Base-by-base conservation (phyloP, 2,797 vertebrate species). In the Sus cebifrons region DNA sequence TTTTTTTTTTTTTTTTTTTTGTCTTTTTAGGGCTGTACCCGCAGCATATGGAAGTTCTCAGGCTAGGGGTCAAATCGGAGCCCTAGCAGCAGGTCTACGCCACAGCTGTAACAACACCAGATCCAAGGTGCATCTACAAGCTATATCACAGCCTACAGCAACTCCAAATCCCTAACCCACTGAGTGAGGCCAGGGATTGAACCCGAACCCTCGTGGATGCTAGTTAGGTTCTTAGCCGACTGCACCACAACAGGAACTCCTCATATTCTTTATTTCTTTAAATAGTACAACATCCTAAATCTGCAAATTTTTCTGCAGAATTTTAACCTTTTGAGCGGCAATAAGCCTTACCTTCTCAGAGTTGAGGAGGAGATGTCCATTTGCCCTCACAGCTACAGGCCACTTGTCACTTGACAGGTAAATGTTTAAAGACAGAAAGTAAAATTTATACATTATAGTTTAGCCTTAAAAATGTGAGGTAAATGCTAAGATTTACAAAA, bases 331-430 rank as follows among this genome's bases (percentile, higher is more conserved):
- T 44, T 44, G 60, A 83, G 40, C 88, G 64, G 10, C 23, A 85
- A 64, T 21, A 56, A 74, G 0, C 11, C 0, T 7, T 98, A 99
- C 99, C 99, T 99, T 99, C 97, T 99, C 99, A 14, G 99, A 99
- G 97, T 99, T 99, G 86, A 99, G 99, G n/a, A 99, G 99, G 84
- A 99, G 99, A 97, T 99, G 99, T 97, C 99, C 99, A 44, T 99
- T 99, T 92, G 99, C 99, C 98, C 99, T 98, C 73, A 99, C 99
- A 77, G 99, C 99, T 96, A 98, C 98, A 54, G 99, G 99, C 99
- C 99, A 99, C 95, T 99, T 99, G 54, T 98, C 99, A 98, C 99
- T 99, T 98, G 54, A 97, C 20, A 91, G 27, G 78, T 58, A 77
- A 74, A 92, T 64, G 44, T 91, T 91, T 74, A 84, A 91, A 96